These are phyloP conservation scores for Phenganax subtilis DNA, from an alignment of 92 coral and sea anemone species.

Conservation along the genomic window DNA sequence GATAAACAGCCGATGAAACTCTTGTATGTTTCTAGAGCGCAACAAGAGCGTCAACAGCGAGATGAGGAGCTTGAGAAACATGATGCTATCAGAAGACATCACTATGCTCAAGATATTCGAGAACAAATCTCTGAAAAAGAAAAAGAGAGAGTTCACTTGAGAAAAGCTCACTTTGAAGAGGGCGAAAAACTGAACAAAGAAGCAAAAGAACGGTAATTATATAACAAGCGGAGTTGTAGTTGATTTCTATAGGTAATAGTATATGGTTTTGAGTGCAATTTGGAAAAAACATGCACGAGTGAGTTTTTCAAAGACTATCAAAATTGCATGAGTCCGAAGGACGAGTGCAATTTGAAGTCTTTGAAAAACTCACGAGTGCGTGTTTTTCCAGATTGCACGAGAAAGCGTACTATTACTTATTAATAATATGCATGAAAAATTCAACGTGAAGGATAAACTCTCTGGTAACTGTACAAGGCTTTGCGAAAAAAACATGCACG, in stretches of 20 bases:
- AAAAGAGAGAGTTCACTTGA: conserved; percentile 68
- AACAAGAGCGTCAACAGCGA: conserved; percentile 73
- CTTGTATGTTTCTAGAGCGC: conserved; percentile 53
- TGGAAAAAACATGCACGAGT: background rate
- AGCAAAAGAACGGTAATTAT: conserved; percentile 80
- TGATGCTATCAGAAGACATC: conserved; percentile 74
- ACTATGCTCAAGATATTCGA: conserved; percentile 87
- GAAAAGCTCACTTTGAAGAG: conserved; percentile 88
- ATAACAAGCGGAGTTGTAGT: background rate
- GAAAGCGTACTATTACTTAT: no score
- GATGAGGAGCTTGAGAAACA: conserved; percentile 76
- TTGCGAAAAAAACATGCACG: no score
- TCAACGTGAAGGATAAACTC: no score
- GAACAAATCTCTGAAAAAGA: conserved; percentile 92
- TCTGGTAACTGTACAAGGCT: no score
- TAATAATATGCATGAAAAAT: no score
- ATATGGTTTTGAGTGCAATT: no score
- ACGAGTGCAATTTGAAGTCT: no score
- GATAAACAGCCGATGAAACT: no score
- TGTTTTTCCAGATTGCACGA: no score
- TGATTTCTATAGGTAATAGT: no score
- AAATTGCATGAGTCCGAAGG: no score
- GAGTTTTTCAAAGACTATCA: background rate
- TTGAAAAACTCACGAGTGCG: no score
- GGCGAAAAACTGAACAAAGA: conserved; percentile 89